Conservation (phyloP, 1,140 invertebrate genomes). For the Drosophila sturtevanti region DNA sequence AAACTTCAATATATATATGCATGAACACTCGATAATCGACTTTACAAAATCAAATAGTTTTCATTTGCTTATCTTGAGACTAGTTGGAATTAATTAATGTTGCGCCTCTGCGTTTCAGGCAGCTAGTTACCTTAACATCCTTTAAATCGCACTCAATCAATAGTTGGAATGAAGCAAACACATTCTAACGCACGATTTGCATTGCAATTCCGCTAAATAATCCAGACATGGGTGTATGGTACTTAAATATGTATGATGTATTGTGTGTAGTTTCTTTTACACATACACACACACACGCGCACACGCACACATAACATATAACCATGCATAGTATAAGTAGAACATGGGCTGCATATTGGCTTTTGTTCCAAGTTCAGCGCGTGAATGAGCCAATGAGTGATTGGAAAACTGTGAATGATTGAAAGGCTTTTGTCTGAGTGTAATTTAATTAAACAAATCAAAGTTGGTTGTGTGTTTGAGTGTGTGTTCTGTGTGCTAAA, state of each 20-base stretch:
- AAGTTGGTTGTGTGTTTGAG: slow-evolving; percentile 31
- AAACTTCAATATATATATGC: background rate
- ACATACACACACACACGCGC: slow-evolving; percentile 32
- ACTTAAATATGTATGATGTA: slow-evolving; percentile 10
- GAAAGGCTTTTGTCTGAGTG: slow-evolving; percentile 76
- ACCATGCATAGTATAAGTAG: slow-evolving; percentile 2
- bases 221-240: slow-evolving; percentile 1
- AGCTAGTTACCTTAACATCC: background rate
- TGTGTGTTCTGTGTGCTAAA: background rate
- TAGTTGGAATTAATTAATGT: background rate
- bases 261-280: slow-evolving; percentile 34
- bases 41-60: background rate
- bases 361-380: slow-evolving; percentile 62
- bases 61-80: slow-evolving; percentile 10
- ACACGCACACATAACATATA: slow-evolving; percentile 20
- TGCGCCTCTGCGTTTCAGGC: background rate
- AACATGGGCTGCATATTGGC: slow-evolving; percentile 37
- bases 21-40: background rate
- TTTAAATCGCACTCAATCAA: background rate
- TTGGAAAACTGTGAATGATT: slow-evolving; percentile 79
- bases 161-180: background rate
- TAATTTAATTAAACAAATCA: slow-evolving; percentile 81
- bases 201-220: slow-evolving; percentile 42
- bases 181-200: slow-evolving; percentile 44
- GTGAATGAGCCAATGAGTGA: slow-evolving; percentile 79